A percentile compares a stretch with the other conserved stretches of the same genome.
Conservation (phyloP, 1,140 invertebrate species). For the Drosophila lowei region DNA sequence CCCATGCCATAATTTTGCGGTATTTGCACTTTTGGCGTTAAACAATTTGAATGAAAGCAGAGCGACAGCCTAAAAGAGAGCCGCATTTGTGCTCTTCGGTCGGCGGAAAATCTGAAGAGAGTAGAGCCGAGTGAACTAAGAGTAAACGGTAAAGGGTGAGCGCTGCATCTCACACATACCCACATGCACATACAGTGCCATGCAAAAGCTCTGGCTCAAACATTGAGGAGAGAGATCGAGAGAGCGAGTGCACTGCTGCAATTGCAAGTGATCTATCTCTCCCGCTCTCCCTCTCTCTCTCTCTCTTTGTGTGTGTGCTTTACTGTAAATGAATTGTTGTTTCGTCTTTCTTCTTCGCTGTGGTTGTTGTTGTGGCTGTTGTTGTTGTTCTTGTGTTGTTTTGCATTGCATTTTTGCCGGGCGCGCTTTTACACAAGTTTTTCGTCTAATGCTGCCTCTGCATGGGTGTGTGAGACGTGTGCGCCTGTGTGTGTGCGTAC, state of each 20-base stretch:
- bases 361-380: slow-evolving; percentile 7
- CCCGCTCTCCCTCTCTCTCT: neutral
- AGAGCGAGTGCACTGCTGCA: slow-evolving; percentile 28
- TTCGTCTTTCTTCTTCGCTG: slow-evolving; percentile 6
- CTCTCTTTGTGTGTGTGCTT: slow-evolving; percentile 44
- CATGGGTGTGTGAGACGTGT: neutral
- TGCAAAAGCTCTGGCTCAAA: slow-evolving; percentile 33
- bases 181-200: neutral
- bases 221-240: neutral
- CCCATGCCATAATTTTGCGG: slow-evolving; percentile 57
- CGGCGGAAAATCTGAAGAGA: slow-evolving; percentile 17
- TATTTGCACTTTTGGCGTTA: slow-evolving; percentile 77
- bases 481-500: slow-evolving; percentile 24
- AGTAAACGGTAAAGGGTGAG: slow-evolving; percentile 11
- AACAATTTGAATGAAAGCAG: slow-evolving; percentile 67
- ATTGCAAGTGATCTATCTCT: slow-evolving; percentile 66
- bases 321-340: slow-evolving; percentile 58
- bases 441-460: slow-evolving; percentile 45
- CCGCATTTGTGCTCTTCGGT: slow-evolving; percentile 5
- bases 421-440: slow-evolving; percentile 72
- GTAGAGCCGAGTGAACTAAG: neutral
- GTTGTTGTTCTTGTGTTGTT: neutral
- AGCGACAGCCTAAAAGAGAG: slow-evolving; percentile 16
- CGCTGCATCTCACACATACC: slow-evolving; percentile 12
- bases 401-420: slow-evolving; percentile 76